Base-by-base conservation (phyloP, 2,113 vertebrate genomes). In the Meles meles region DNA sequence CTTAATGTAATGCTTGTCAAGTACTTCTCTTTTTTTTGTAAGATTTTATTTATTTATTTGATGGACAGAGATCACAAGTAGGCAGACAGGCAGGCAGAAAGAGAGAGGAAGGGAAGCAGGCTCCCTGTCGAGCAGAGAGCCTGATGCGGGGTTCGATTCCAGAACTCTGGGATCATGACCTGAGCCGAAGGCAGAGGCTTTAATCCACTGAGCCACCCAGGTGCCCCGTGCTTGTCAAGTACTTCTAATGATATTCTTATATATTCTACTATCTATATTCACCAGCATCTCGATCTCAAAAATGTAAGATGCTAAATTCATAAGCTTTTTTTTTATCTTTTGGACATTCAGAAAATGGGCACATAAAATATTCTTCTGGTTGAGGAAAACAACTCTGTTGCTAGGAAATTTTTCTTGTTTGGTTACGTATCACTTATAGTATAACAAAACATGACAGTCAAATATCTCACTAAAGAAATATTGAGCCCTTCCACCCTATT, bases 391-490 rank as follows among this genome's bases (percentile, higher is more conserved):
- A 96, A 88, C 14, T 86, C 65, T 88, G 93, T 94, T 97, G 88
- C 90, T 97, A 97, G 72, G 94, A 76, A 71, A 61, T 67, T 77
- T 61, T 93, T 88, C 71, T 88, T 95, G 55, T 92, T 96, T 96
- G 69, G 17, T 94, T 96, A 93, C 6, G 10, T 87, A 90, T 87
- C 55, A 96, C 88, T 95, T 95, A 93, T 2, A 97, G 44, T 72
- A 57, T 71, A 96, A 92, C 49, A 97, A 94, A 97, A 94, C 80
- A 96, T 74, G 84, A 86, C 69, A 85, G 81, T 88, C n/a, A 82
- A 96, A 77, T 72, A 84, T 79, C 25, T 97, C 80, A 96, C 69
- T 96, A 88, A 69, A 87, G 90, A 97, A 97, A 74, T 82, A 98
- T 4, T 94, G 83, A 72, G 21, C 37, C 77, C 39, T 86, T 67